Base-by-base conservation (phyloP, 2,113 vertebrate species). In the Leiothrix lutea region DNA sequence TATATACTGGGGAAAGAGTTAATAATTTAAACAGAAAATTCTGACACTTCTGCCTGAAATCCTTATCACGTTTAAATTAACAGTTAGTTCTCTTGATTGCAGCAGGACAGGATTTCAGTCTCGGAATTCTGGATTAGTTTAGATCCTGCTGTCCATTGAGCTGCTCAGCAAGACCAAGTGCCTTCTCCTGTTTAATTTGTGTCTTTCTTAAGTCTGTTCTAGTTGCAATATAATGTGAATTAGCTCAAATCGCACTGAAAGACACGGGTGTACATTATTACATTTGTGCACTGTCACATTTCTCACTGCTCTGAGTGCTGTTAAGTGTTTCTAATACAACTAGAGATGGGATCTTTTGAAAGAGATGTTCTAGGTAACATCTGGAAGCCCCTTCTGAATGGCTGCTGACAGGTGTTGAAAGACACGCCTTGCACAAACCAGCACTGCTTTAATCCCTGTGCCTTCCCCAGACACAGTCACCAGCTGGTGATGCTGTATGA, bases 11-110 rank as follows among this genome's bases (percentile, higher is more conserved):
- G 15, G 36, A 88, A 57, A 47, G 51, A 78, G 42, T 54, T 90
- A 67, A 45, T 88, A 72, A 88, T 67, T 80, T 74, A 88, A 54
- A 77, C 16, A 48, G 61, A 7, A 53, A 81, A 85, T 92, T 74
- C 44, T 60, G 48, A 79, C 40, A 51, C 53, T 47, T 62, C 29
- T 17, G 8, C 31, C 42, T 51, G 44, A 86, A 88, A 77, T 70
- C 23, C 11, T 80, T 50, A 42, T 15, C 17, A 14, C n/a, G 8
- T 79, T 91, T 45, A 72, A 91, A 79, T 47, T 64, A 79, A 51
- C n/a, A 69, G n/a, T 31, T 53, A 60, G 24, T 51, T 78, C 57
- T 51, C 31, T 54, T 2, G 2, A 47, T 60, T 64, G n/a, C 40
- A 86, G 47, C n/a, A 79, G 20, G 36, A 44, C 11, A 60, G 15